phyloP scores from a whole-genome alignment of 2,888 invertebrate genomes.

The Tetramorium bicarinatum region DNA sequence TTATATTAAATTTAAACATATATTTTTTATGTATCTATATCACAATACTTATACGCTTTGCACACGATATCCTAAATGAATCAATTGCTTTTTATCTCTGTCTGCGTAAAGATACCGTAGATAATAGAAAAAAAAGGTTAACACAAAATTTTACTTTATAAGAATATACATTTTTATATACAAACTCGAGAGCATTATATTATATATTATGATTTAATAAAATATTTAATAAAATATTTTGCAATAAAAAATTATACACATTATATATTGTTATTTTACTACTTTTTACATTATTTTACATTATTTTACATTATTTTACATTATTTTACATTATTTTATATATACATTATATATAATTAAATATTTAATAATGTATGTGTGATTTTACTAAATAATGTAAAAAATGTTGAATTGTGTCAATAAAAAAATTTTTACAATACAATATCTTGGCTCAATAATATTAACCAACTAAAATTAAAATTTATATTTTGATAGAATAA shows the following conservation, averaged over 20 bases:
- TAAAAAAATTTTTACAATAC: background rate
- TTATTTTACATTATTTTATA: too few relatives aligned
- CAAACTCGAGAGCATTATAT: background rate
- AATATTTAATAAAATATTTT: background rate
- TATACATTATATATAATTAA: too few relatives aligned
- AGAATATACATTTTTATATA: background rate
- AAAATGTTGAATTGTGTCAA: background rate
- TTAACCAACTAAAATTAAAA: background rate
- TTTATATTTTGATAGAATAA: background rate
- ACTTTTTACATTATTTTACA: too few relatives aligned
- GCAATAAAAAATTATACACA: background rate
- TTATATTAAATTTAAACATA: background rate
- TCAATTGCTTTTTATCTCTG: constrained; percentile 30
- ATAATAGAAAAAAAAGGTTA: constrained; percentile 20
- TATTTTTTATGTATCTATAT: background rate
- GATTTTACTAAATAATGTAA: background rate
- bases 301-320: too few relatives aligned
- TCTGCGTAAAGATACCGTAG: constrained; percentile 19
- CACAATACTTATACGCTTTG: background rate
- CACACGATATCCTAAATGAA: constrained; percentile 1
- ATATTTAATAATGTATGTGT: background rate
- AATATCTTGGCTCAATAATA: background rate
- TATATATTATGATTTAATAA: background rate
- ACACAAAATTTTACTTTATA: background rate
- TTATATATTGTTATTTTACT: background rate